Base-by-base conservation (phyloP, 2,113 vertebrate species). In the Eudorcas thomsonii region DNA sequence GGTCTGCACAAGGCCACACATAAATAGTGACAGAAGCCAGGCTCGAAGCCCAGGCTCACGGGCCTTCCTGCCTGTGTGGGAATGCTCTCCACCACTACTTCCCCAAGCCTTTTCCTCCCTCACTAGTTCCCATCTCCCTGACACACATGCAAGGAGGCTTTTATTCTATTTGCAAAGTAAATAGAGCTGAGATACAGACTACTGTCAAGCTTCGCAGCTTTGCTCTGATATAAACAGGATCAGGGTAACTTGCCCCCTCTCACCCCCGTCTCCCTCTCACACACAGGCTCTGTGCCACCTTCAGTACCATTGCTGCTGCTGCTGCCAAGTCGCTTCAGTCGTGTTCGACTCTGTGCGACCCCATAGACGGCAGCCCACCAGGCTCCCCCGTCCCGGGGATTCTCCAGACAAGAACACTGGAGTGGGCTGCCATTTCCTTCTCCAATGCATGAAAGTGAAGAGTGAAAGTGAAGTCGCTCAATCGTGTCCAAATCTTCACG, bases 191-290 rank as follows among this genome's bases (percentile, higher is more conserved):
- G 95, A 88, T 71, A 96, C 98, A 97, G 90, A 94, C 95, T 97
- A 96, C 92, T 97, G 57, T 95, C 95, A 95, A 97, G 93, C 95
- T 95, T 86, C 2, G 1, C 81, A 90, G 96, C 92, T 98, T 97
- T 96, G 96, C 97, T 97, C 89, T 96, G 97, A 95, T 98, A 98
- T 96, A 98, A 98, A 98, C 98, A 98, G 95, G 96, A 96, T 94
- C 91, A 74, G 95, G 83, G 89, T 94, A 92, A 97, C 91, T 96
- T 94, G 95, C 90, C 95, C 83, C 19, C 87, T 83, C 93, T 93
- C 43, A 14, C 91, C 64, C 55, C 91, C 45, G 52, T 85, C 82
- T 60, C 77, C 15, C 55, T 26, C 81, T 88, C 5, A 45, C 81
- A 91, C 77, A 33, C 62, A 91, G 94, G 89, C 96, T 92, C 39